Percentiles rank a stretch among this genome's conserved stretches.
Evolutionary conservation across 1,140 invertebrate species (phyloP).

Genomic region (Bilobella aurantiaca): DNA sequence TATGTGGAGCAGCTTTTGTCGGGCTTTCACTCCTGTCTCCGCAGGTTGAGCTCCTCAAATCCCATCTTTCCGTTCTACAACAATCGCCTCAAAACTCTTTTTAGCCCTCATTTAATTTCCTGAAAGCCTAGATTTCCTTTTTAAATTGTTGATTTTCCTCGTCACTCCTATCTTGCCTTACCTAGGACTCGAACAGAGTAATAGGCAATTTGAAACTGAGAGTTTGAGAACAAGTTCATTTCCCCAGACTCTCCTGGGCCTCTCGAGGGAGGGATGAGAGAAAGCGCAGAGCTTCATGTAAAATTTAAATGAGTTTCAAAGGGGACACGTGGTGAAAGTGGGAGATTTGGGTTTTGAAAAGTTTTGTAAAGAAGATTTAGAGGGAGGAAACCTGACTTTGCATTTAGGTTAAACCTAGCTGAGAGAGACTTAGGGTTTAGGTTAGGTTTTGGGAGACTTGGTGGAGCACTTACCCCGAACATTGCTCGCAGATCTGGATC

Average conservation of each 20-base stretch:
- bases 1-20: no score
- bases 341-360: not conserved
- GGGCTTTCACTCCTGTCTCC: not conserved
- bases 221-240: not conserved
- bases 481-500: constrained; percentile 94
- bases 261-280: not conserved
- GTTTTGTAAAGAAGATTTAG: no score
- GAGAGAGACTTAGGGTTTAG: no score
- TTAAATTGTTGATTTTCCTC: no score
- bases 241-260: not conserved
- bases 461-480: constrained; percentile 76
- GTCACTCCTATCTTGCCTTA: not conserved
- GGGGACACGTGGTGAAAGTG: not conserved
- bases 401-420: no score
- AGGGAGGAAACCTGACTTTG: no score
- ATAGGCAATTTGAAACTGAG: no score
- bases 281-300: not conserved
- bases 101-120: not conserved
- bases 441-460: no score
- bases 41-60: not conserved
- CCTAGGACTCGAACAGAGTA: no score
- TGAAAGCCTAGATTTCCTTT: no score
- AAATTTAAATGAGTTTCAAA: not conserved
- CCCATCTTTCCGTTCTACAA: not conserved
- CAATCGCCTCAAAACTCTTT: not conserved